Percentiles rank a stretch among this genome's conserved stretches.
Evolutionary conservation across 2,888 invertebrate genomes (phyloP).

Genomic region (Sturmia bella): DNA sequence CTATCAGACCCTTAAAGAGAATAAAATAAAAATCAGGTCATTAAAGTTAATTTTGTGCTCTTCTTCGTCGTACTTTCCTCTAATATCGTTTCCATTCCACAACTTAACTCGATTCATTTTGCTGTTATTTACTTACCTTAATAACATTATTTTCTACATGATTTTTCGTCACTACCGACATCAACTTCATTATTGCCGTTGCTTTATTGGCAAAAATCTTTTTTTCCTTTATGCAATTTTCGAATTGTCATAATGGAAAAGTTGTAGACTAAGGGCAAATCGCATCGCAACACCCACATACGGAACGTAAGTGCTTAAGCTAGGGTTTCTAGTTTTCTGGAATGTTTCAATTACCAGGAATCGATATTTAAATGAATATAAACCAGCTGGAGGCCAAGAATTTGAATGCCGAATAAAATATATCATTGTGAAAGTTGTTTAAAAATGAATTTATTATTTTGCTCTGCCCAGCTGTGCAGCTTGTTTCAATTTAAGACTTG

Average conservation of each 20-base stretch:
- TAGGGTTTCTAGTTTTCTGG: not conserved
- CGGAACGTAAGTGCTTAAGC: slow-evolving; percentile 9
- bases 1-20: slow-evolving; percentile 55
- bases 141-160: slow-evolving; percentile 66
- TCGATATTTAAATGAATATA: too few species aligned
- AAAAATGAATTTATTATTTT: too few species aligned
- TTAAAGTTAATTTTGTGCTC: slow-evolving; percentile 62
- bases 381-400: too few species aligned
- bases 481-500: too few species aligned
- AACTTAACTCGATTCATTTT: slow-evolving; percentile 63
- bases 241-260: slow-evolving; percentile 60
- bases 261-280: slow-evolving; percentile 52
- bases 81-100: slow-evolving; percentile 39
- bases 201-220: slow-evolving; percentile 61
- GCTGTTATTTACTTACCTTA: slow-evolving; percentile 68
- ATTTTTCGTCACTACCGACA: slow-evolving; percentile 48
- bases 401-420: too few species aligned
- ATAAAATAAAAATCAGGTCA: slow-evolving; percentile 66
- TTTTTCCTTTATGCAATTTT: slow-evolving; percentile 47
- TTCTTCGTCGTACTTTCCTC: slow-evolving; percentile 8
- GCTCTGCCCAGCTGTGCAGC: too few species aligned
- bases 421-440: too few species aligned
- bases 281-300: slow-evolving; percentile 13
- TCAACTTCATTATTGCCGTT: slow-evolving; percentile 44
- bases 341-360: too few species aligned